Base-by-base conservation (phyloP, 1,140 invertebrate genomes). In the Zaprionus nigranus region DNA sequence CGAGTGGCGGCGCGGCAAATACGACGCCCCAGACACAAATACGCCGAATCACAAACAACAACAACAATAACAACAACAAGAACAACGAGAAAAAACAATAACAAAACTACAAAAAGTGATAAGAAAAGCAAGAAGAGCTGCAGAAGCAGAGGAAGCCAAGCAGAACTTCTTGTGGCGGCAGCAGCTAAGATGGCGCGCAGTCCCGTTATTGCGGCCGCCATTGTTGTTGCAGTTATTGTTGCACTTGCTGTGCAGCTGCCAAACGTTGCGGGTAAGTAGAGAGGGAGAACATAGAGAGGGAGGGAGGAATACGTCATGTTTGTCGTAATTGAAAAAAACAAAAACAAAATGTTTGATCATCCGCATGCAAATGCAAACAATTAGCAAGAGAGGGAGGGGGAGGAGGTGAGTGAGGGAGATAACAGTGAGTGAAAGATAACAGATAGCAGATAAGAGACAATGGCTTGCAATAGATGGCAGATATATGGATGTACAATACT, bases 251-350 rank as follows among this genome's bases (percentile, higher is more conserved):
- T 76, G 57, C 57, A 73, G 54, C 69, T 67, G 59, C 67, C 65
- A 51, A 78, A 53, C 73, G 81, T 81, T 51, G 66, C 79, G 67
- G 84, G 83, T 87, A 64, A 87, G 82, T 87, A 66, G 15, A 51
- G 9, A n/a, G 40, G 2, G n/a, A n/a, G 15, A 0, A 17, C 0
- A 83, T 87, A 66, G 15, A 51, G 9, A n/a, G 40, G 2, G n/a
- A n/a, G 15, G 6, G n/a, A 17, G 34, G 65, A 30, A 40, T 5
- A 28, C 28, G 22, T 24, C 49, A 53, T 22, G 36, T 24, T 22
- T 73, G 53, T 61, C 43, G 68, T 73, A 65, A 77, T 69, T 72
- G 38, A 30, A 43, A 30, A 30, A 34, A 34, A 11, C 9, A 34
- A 34, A 9, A 34, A 43, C 60, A 43, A 60, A 73, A 78, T 82